A percentile compares a stretch with the other conserved stretches of the same genome.
Conservation (phyloP, 2,888 invertebrate species). For the Anodontia alba region DNA sequence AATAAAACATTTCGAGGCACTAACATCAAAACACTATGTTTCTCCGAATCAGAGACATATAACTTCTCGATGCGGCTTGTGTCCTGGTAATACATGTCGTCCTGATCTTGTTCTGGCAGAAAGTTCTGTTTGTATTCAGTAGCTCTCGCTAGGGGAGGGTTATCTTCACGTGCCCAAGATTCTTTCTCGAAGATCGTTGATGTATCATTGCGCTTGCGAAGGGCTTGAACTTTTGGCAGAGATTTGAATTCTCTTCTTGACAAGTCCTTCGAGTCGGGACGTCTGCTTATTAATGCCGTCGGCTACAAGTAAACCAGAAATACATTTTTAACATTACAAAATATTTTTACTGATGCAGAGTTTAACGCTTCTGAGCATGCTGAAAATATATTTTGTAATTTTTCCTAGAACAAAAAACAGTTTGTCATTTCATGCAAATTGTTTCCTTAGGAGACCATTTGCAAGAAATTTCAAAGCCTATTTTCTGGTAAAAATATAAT, state of each 20-base stretch:
- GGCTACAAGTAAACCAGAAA: conserved; percentile 42
- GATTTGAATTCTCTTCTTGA: conserved; percentile 59
- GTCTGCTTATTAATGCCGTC: conserved; percentile 48
- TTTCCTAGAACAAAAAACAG: too few species aligned
- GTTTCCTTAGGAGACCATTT: too few species aligned
- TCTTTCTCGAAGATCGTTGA: conserved; percentile 77
- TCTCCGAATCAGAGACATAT: conserved; percentile 33
- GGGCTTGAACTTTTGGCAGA: conserved; percentile 72
- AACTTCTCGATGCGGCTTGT: conserved; percentile 22
- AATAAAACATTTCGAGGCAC: conserved; percentile 71
- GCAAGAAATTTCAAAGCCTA: too few species aligned
- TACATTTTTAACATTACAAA: too few species aligned
- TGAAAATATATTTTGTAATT: too few species aligned
- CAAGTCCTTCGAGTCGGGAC: conserved; percentile 75
- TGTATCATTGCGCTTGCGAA: conserved; percentile 66
- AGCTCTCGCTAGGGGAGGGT: conserved; percentile 46
- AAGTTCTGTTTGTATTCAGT: conserved; percentile 55
- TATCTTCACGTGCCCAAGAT: conserved; percentile 62
- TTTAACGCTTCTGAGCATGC: too few species aligned
- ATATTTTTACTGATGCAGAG: too few species aligned
- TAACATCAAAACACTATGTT: conserved; percentile 46
- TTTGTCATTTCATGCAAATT: too few species aligned
- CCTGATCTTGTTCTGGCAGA: conserved; percentile 20
- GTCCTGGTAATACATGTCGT: neutral
- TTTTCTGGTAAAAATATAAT: too few species aligned